Evolutionary conservation across 2,888 invertebrate genomes (phyloP).

Genomic region (Neoascia interrupta): DNA sequence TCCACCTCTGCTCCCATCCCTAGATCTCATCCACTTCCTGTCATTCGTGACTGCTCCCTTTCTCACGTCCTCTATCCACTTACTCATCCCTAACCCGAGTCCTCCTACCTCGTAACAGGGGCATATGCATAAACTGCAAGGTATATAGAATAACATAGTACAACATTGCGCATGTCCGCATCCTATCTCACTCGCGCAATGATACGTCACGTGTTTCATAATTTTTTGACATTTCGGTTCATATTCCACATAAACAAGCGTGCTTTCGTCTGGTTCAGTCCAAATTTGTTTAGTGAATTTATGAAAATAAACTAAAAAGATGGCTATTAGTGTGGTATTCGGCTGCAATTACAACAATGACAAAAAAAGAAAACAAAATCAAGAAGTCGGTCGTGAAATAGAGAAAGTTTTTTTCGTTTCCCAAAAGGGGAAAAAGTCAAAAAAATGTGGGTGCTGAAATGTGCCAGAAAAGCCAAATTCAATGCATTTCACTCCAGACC

Average conservation of each 20-base stretch:
- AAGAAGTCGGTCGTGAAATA: too few species aligned
- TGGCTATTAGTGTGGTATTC: not conserved
- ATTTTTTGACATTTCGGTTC: not conserved
- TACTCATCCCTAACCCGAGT: too few species aligned
- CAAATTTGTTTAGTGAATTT: too few species aligned
- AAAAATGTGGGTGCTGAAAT: not conserved
- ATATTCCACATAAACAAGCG: too few species aligned
- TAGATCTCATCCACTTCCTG: too few species aligned
- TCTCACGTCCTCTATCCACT: too few species aligned
- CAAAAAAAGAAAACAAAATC: not conserved
- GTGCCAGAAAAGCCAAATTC: not conserved
- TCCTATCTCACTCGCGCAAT: not conserved
- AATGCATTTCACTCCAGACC: not conserved
- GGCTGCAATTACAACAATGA: not conserved
- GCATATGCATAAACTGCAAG: too few species aligned
- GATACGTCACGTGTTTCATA: not conserved
- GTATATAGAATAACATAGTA: not conserved
- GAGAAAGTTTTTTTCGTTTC: not conserved
- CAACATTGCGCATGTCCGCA: not conserved
- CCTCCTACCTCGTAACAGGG: too few species aligned
- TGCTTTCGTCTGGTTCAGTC: too few species aligned
- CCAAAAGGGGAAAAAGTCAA: not conserved
- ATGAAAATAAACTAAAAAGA: too few species aligned
- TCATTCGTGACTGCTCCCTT: too few species aligned
- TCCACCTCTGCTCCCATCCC: too few species aligned